Percentiles rank a stretch among this genome's conserved stretches.
Conservation (phyloP, 2,888 invertebrate species). For the Melinopterus prodromus region DNA sequence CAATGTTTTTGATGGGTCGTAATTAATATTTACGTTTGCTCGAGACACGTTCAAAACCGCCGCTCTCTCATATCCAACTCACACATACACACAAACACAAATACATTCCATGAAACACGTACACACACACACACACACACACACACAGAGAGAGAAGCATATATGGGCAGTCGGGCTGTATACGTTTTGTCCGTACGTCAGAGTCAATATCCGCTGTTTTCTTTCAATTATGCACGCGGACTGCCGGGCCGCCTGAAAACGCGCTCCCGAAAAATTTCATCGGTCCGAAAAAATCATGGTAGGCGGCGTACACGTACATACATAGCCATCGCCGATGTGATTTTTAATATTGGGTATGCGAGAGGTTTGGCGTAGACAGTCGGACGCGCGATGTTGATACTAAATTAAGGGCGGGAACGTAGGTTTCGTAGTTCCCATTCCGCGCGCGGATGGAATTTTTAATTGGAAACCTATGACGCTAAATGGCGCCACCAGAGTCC, state of each 20-base stretch:
- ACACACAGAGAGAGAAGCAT: too few relatives aligned
- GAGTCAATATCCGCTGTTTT: conserved; percentile 47
- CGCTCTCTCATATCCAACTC: conserved; percentile 7
- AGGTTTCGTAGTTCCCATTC: conserved; percentile 13
- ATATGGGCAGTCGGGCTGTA: background rate
- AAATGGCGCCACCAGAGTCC: conserved; percentile 20
- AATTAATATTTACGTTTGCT: conserved; percentile 52
- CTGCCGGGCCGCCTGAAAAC: conserved; percentile 12
- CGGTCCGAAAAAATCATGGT: conserved; percentile 14
- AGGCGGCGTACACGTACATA: conserved; percentile 7
- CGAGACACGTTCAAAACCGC: conserved; percentile 35
- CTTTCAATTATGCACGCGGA: conserved; percentile 44
- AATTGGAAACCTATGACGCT: conserved; percentile 25
- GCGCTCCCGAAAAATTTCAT: conserved; percentile 12
- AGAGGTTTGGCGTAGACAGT: background rate
- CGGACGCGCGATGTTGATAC: conserved; percentile 24
- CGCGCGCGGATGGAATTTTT: conserved; percentile 20
- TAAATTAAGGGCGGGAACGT: conserved; percentile 23
- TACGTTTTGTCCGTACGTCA: conserved; percentile 35
- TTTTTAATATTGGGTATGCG: conserved; percentile 18
- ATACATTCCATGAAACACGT: conserved; percentile 28
- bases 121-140: background rate
- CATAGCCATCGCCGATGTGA: conserved; percentile 15
- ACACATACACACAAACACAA: background rate
- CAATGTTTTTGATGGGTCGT: conserved; percentile 51